Conservation (phyloP, 2,797 vertebrate species). For the Rhynchotus rufescens region DNA sequence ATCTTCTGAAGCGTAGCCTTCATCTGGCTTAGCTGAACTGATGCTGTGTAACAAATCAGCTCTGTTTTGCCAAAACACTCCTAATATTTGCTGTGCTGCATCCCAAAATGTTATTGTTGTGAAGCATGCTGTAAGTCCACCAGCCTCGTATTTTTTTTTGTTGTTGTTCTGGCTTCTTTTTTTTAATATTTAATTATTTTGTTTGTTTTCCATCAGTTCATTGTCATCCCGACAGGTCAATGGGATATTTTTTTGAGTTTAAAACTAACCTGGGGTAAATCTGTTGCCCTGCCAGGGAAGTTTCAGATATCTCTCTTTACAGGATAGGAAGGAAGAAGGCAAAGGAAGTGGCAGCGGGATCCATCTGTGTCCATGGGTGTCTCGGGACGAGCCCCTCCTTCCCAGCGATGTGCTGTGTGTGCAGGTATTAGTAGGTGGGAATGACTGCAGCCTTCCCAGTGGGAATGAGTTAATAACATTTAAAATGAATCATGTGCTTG, state of each 20-base stretch:
- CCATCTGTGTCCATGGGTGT: background rate
- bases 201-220: background rate
- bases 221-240: background rate
- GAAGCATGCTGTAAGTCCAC: rapidly evolving
- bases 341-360: background rate
- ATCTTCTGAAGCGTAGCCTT: background rate
- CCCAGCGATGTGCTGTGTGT: background rate
- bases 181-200: background rate
- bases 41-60: background rate
- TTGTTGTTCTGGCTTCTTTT: background rate
- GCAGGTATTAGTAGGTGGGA: background rate
- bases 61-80: background rate
- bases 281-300: background rate
- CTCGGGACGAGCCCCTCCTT: background rate
- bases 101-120: background rate
- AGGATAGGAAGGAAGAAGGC: background rate
- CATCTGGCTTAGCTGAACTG: background rate
- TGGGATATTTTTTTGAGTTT: background rate
- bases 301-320: background rate
- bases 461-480: background rate
- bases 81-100: background rate
- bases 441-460: background rate
- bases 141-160: background rate
- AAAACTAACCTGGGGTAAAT: background rate
- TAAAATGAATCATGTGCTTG: background rate